Evolutionary conservation across 2,888 invertebrate species (phyloP), one percentile per base, ranked within the genome.

Genomic region (Anaspis maculata): DNA sequence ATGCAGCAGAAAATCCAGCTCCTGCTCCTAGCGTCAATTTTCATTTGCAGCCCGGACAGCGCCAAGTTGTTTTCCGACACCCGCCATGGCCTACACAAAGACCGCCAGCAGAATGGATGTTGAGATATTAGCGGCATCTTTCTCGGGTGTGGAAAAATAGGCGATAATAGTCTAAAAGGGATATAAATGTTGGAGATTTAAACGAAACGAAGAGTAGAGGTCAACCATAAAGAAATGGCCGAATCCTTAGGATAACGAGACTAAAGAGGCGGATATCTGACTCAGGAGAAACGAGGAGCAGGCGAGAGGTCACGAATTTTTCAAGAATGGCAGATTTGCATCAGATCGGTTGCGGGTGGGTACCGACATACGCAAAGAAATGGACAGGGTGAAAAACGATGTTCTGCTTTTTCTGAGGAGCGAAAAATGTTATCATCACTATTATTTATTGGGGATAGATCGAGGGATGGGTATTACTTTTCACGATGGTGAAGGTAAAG

Each of bases 141-240:
- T 51, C 45, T 44, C 37, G 38, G 47, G 44, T 38, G 35, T 29
- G 42, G 44, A 51, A 46, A 52, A 55, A 49, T 54, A 50, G 52
- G 54, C 54, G 57, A 57, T 57, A 56, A 57, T 57, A 52, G 55
- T 54, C 54, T 54, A 49, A 55, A 54, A 55, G 51, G 52, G 53
- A 56, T 53, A 57, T 57, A 57, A 56, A 57, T 57, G 56, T 50
- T 40, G 45, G 56, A 53, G 54, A 56, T 56, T 56, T 55, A 52
- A 55, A 53, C 48, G 52, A 51, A 53, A 49, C 48, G 51, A 49
- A 49, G 46, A 49, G 54, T 37, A 51, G 47, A 53, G 54, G 57
- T 56, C 54, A 55, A 48, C 53, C 54, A 52, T 57, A 55, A 56
- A 57, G 56, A 55, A 57, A 57, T 54, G 50, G 51, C 48, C 52